Base-by-base conservation (phyloP, 2,113 vertebrate genomes). In the Heteronetta atricapilla region DNA sequence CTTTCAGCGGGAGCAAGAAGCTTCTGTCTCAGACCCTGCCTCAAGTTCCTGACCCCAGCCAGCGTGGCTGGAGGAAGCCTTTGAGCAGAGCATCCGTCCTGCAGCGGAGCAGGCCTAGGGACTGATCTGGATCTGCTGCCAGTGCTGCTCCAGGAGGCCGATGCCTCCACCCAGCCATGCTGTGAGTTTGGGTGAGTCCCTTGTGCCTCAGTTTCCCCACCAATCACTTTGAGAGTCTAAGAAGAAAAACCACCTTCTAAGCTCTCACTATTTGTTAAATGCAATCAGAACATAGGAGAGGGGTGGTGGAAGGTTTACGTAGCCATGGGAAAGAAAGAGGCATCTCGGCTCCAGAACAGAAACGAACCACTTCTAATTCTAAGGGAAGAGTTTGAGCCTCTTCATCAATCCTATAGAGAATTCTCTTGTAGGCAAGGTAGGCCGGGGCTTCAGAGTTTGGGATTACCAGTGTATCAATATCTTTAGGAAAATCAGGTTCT, bases 401-500 rank as follows among this genome's bases (percentile, higher is more conserved):
- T 80, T 44, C 59, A 22, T 68, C 63, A 88, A 48, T 13, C 53
- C 38, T 8, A 0, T 10, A n/a, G 17, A 52, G 36, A 88, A 64
- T 11, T 34, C 44, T 80, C 81, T 76, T 48, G 23, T 7, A 75
- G 62, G 13, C 10, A n/a, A 55, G 33, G 55, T 62, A 58, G 81
- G 62, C 68, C 75, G 83, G 20, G 6, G 13, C 77, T 84, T 89
- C 42, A 21, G 91, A 78, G 55, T 21, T 69, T 52, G 66, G 79
- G 75, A 80, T 84, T 93, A 76, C 56, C 1, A 1, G 19, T 34
- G 5, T 86, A 92, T 89, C 80, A 74, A 10, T 90, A 87, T 85
- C 81, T 89, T 77, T 82, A 67, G 82, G 78, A 94, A 93, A 96
- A 95, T 95, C 87, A 67, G 55, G 16, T 80, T 95, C 76, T 91